These are phyloP conservation scores for Cherax destructor DNA, from an alignment of 1,140 invertebrate genomes.

Conservation along the genomic window DNA sequence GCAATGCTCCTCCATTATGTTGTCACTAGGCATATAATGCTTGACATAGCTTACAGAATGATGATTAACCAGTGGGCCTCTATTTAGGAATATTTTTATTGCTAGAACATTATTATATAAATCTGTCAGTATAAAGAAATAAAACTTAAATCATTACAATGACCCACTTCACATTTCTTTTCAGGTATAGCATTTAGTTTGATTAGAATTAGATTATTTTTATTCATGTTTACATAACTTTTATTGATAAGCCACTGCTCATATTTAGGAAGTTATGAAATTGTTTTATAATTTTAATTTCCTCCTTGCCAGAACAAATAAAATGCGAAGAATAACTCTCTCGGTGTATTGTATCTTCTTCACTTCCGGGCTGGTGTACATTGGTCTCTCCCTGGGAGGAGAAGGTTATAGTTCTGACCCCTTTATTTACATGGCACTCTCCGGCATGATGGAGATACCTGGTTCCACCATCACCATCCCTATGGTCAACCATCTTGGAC, in stretches of 20 bases:
- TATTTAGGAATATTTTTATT: too few species aligned
- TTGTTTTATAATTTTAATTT: not conserved
- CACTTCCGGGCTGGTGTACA: not conserved
- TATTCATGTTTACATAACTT: not conserved
- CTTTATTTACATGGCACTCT: constrained; percentile 21
- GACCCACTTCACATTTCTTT: too few species aligned
- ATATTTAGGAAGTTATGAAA: not conserved
- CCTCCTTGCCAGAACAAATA: not conserved
- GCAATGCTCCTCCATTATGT: too few species aligned
- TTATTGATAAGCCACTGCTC: not conserved
- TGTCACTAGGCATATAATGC: too few species aligned
- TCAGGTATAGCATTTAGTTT: not conserved
- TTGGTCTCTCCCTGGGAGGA: constrained; percentile 17
- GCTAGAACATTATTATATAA: too few species aligned
- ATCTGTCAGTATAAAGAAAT: too few species aligned
- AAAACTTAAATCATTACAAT: too few species aligned
- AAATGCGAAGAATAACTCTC: not conserved
- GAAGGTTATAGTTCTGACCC: constrained; percentile 15
- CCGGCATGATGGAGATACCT: constrained; percentile 25
- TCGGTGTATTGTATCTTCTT: not conserved
- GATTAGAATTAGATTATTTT: not conserved
- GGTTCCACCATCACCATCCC: constrained; percentile 8
- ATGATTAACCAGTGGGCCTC: too few species aligned
- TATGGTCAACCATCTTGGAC: not conserved
- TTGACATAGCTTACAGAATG: too few species aligned